These are phyloP conservation scores for Halcyon leucocephala DNA, from an alignment of 2,797 vertebrate genomes.

Conservation along the genomic window DNA sequence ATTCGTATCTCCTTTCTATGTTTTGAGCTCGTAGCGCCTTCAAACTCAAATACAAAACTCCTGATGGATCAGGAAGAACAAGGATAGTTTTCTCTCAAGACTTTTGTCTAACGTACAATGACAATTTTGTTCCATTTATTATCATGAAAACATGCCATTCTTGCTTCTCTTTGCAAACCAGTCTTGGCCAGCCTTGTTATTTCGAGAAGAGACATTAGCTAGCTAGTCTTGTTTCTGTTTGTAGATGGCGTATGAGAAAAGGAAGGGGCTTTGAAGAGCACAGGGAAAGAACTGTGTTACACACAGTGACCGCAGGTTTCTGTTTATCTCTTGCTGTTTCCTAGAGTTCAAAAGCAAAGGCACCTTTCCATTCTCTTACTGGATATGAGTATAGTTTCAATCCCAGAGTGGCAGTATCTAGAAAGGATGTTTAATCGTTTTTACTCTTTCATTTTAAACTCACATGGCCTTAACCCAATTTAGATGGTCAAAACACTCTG, in stretches of 20 bases:
- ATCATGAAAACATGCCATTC: background rate
- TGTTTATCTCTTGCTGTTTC: background rate
- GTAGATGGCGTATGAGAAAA: background rate
- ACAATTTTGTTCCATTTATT: background rate
- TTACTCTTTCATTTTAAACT: constrained; percentile 7
- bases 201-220: background rate
- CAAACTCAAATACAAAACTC: constrained; percentile 2
- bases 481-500: background rate
- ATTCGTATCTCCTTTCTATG: background rate
- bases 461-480: background rate
- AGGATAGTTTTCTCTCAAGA: background rate
- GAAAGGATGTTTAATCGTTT: background rate
- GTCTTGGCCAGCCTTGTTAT: background rate
- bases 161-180: background rate
- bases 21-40: background rate
- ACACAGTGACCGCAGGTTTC: background rate
- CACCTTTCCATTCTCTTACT: background rate
- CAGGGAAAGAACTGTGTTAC: background rate
- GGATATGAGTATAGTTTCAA: background rate
- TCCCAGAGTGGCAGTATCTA: background rate
- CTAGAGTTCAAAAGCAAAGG: background rate
- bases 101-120: background rate
- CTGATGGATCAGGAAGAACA: background rate
- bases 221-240: background rate
- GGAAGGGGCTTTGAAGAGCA: background rate